Conservation (phyloP, 2,888 invertebrate species). For the Bimastos eiseni region DNA sequence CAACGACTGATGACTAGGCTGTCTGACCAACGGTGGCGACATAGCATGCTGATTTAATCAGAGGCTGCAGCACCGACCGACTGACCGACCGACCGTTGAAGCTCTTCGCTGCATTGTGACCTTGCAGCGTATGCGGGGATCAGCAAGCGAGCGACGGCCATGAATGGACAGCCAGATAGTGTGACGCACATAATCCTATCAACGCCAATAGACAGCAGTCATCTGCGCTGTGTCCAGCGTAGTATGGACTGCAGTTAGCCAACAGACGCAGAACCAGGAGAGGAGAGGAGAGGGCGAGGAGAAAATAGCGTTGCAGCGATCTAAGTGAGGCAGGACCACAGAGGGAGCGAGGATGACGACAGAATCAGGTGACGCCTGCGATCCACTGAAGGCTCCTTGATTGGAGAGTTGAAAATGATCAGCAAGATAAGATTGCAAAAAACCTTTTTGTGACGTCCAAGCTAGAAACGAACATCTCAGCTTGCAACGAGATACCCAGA, state of each 20-base stretch:
- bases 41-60: constrained; percentile 13
- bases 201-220: neutral
- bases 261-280: neutral
- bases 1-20: neutral
- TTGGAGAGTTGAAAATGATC: too few relatives aligned
- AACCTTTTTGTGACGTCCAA: too few relatives aligned
- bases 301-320: neutral
- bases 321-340: neutral
- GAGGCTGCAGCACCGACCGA: neutral
- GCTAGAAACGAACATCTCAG: too few relatives aligned
- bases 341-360: neutral
- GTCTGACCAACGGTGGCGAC: neutral
- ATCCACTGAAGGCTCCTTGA: neutral
- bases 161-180: neutral
- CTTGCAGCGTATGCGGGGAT: neutral
- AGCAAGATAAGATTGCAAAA: too few relatives aligned
- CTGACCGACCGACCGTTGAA: neutral
- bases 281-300: neutral
- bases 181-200: constrained; percentile 13
- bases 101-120: neutral
- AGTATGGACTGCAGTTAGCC: neutral
- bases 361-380: neutral
- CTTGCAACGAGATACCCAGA: too few relatives aligned
- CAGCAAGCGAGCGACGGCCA: neutral
- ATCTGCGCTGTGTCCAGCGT: neutral